Base-by-base conservation (phyloP, 64 coral and sea anemone genomes). In the Orbicella faveolata region DNA sequence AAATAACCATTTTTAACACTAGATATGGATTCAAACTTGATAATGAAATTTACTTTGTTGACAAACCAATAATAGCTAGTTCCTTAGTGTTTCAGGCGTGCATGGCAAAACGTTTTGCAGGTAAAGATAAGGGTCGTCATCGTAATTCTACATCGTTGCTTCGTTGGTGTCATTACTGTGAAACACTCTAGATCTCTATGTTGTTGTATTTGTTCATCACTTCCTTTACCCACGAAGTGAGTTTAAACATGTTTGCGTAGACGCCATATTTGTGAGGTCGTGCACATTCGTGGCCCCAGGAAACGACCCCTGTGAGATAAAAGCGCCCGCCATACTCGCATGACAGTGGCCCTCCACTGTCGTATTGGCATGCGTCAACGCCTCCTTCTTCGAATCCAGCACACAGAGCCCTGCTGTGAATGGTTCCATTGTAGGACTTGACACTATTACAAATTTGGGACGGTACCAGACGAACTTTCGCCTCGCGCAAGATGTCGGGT, bases 311-410 rank as follows among this genome's bases (percentile, higher is more conserved):
- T 17, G 94, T 92, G 1, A 95, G 79, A 65, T 95, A 95, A 90
- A 85, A 95, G 7, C 73, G 86, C 16, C 61, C 81, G 26, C 74
- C 72, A 41, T 79, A 34, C 61, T 69, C 61, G 75, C 94, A 95
- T 39, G 85, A 35, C 73, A 95, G 79, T 62, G 94, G 94, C 34
- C 94, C 94, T 63, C 94, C 94, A 52, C 94, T 92, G 61, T 95
- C 94, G 52, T 89, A 95, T 18, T 95, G 94, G 34, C 94, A 95
- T 62, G 94, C 89, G 61, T 95, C 94, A 35, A 95, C 79, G n/a
- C 85, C 89, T 9, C 94, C 94, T 79, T 92, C 73, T 61, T 92
- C 83, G 85, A 92, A 95, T 7, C 94, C 94, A 20, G 94, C 94
- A 63, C 94, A 95, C 34, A 95, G 79, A 35, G 90, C 94, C 36